These are phyloP conservation scores for Orussus abietinus DNA, from an alignment of 1,140 invertebrate genomes.

Conservation along the genomic window DNA sequence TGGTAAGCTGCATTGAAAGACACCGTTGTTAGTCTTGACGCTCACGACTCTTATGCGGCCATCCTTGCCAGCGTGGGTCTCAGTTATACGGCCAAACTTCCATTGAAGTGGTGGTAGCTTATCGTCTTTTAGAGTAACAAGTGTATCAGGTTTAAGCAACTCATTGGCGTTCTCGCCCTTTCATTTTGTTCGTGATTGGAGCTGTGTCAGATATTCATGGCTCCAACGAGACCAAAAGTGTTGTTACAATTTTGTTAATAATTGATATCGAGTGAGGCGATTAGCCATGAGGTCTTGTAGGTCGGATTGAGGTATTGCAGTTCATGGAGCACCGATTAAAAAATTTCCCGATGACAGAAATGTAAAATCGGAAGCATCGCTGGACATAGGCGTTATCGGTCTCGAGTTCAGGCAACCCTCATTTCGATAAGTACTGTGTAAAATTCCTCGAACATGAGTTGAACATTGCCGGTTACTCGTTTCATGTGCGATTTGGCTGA, in stretches of 20 bases:
- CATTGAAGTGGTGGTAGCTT: constrained; percentile 12
- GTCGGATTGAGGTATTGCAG: neutral
- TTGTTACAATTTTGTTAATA: constrained; percentile 16
- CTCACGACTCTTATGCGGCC: constrained; percentile 10
- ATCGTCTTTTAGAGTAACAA: constrained; percentile 15
- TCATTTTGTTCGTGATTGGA: constrained; percentile 29
- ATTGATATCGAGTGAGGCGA: constrained; percentile 17
- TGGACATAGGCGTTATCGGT: constrained; percentile 15
- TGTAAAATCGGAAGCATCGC: constrained; percentile 11
- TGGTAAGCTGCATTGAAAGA: constrained; percentile 12
- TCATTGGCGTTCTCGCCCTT: constrained; percentile 5
- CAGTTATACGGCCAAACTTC: constrained; percentile 11
- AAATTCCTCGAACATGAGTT: constrained; percentile 23
- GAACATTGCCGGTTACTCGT: constrained; percentile 11
- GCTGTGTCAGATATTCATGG: constrained; percentile 25
- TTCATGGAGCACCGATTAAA: constrained; percentile 5
- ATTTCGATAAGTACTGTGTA: constrained; percentile 6
- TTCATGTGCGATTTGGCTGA: constrained; percentile 34
- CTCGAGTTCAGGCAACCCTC: constrained; percentile 13
- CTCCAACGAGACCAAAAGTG: constrained; percentile 25
- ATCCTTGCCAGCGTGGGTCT: constrained; percentile 11
- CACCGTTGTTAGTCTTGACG: constrained; percentile 11
- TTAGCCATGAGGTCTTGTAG: constrained; percentile 8
- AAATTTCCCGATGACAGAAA: constrained; percentile 6
- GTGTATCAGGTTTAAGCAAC: constrained; percentile 2